Evolutionary conservation across 2,797 vertebrate genomes (phyloP).

Genomic region (Hippocampus kuda): DNA sequence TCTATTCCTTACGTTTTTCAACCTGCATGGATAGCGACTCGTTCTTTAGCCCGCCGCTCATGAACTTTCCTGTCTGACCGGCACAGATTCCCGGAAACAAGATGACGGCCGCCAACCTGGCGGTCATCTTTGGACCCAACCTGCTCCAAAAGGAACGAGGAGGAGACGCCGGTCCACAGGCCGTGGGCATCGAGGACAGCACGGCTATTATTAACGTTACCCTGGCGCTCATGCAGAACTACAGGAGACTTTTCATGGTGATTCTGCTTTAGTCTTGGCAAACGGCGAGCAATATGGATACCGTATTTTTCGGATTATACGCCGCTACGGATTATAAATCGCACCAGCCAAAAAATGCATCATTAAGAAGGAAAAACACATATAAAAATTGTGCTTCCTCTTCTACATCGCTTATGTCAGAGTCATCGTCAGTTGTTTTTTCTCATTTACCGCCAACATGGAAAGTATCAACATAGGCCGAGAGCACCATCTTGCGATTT

Average conservation of each 20-base stretch:
- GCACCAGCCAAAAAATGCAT: no score
- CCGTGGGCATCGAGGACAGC: constrained; percentile 78
- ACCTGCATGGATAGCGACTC: background rate
- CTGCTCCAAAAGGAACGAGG: constrained; percentile 76
- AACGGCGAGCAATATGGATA: no score
- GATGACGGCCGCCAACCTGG: constrained; percentile 86
- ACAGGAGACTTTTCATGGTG: constrained; percentile 77
- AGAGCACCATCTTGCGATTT: no score
- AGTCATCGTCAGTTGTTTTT: no score
- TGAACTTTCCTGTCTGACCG: background rate
- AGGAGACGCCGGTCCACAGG: constrained; percentile 47
- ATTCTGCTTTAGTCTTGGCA: background rate
- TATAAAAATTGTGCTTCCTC: no score
- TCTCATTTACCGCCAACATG: no score
- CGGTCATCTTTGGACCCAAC: constrained; percentile 88
- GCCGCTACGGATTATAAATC: no score
- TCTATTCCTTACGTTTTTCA: background rate
- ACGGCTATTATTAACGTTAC: constrained; percentile 77
- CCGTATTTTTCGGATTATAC: no score
- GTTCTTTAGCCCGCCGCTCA: background rate
- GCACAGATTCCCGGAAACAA: constrained; percentile 81
- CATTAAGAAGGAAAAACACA: no score
- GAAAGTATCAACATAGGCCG: no score
- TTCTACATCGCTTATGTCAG: no score
- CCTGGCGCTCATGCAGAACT: constrained; percentile 78